Evolutionary conservation across 2,113 vertebrate genomes (phyloP).

Genomic region (Spea multiplicata): DNA sequence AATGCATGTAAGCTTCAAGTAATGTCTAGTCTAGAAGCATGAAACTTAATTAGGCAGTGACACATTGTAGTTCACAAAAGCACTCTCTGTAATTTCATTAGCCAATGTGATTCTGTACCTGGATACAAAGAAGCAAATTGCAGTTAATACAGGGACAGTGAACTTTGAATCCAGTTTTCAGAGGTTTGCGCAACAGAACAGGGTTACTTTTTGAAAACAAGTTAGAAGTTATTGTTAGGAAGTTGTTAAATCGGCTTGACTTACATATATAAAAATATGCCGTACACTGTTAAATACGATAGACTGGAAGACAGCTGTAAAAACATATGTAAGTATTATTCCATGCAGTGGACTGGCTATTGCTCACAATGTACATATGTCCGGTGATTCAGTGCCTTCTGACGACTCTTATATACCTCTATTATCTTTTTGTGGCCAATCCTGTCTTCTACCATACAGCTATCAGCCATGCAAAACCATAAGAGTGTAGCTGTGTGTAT

Average conservation of each 20-base stretch:
- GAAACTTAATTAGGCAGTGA: constrained; percentile 3
- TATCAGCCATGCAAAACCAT: too few species aligned
- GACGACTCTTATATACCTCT: too few species aligned
- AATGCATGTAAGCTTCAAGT: background rate
- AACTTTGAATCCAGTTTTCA: background rate
- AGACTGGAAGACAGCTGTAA: background rate
- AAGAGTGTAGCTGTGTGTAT: too few species aligned
- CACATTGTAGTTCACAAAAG: background rate
- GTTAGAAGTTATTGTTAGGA: background rate
- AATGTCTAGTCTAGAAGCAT: background rate
- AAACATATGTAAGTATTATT: background rate
- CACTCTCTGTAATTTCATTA: background rate
- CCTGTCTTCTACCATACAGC: too few species aligned
- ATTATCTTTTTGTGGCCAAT: too few species aligned
- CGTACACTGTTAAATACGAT: background rate
- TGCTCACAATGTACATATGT: too few species aligned
- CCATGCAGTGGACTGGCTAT: background rate
- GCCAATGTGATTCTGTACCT: background rate
- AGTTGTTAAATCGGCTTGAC: background rate
- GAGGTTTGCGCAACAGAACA: background rate
- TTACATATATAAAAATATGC: background rate
- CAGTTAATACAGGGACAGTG: background rate
- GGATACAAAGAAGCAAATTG: background rate
- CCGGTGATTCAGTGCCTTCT: too few species aligned
- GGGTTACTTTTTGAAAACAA: background rate